These are phyloP conservation scores for Coracopsis vasa DNA, from an alignment of 2,113 vertebrate species.

Conservation along the genomic window DNA sequence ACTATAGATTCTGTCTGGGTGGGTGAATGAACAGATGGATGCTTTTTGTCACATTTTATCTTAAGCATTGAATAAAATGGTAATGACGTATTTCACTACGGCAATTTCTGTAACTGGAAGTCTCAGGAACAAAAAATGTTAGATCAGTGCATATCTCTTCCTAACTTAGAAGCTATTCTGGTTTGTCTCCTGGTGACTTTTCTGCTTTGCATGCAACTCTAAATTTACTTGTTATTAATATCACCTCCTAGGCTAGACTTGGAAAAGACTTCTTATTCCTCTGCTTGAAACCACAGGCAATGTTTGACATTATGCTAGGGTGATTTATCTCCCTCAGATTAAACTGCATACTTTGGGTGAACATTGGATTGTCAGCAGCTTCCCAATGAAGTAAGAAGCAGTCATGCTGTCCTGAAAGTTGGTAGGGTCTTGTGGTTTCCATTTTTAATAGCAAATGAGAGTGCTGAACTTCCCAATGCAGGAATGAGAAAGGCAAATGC, in stretches of 20 bases:
- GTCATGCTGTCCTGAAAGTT: background rate
- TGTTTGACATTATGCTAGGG: background rate
- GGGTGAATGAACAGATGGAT: constrained; percentile 55
- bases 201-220: background rate
- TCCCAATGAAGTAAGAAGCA: background rate
- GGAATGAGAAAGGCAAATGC: background rate
- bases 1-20: background rate
- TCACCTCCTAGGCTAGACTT: background rate
- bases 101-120: background rate
- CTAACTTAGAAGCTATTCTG: background rate
- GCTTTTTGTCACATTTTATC: constrained; percentile 14
- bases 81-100: background rate
- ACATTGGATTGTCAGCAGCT: background rate
- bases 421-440: accelerated
- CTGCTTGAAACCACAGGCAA: background rate
- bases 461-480: background rate
- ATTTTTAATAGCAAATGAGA: background rate
- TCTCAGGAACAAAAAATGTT: background rate
- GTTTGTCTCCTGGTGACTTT: background rate
- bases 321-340: background rate
- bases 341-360: background rate
- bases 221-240: background rate
- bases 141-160: background rate
- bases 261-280: background rate
- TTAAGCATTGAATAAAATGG: background rate